Evolutionary conservation across 2,888 invertebrate species (phyloP).

Genomic region (Tolmerus cingulatus): DNA sequence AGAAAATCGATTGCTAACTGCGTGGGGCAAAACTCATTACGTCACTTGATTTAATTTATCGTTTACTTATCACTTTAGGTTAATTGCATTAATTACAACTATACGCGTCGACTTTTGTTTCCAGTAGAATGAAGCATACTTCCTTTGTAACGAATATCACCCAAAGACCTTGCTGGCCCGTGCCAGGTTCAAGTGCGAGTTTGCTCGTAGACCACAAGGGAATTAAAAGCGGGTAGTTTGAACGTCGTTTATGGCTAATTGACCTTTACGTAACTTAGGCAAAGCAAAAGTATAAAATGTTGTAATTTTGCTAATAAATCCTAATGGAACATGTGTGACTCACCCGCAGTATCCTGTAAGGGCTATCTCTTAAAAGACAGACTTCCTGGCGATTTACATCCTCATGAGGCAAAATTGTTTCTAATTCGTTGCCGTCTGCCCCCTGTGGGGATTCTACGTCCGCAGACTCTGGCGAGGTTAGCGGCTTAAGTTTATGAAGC

Average conservation of each 20-base stretch:
- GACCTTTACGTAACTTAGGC: constrained; percentile 3
- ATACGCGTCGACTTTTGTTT: neutral
- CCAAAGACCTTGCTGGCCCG: neutral
- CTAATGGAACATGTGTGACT: constrained; percentile 50
- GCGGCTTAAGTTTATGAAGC: constrained; percentile 30
- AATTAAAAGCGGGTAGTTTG: neutral
- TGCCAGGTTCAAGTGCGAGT: neutral
- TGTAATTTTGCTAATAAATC: neutral
- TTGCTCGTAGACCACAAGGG: neutral
- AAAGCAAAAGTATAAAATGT: neutral
- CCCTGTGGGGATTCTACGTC: constrained; percentile 9
- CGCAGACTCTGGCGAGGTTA: constrained; percentile 2
- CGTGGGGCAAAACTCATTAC: neutral
- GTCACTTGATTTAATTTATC: neutral
- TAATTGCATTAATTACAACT: neutral
- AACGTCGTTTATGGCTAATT: neutral
- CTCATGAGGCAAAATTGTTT: constrained; percentile 66
- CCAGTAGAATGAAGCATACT: neutral
- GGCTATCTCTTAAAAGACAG: constrained; percentile 76
- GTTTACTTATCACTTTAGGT: neutral
- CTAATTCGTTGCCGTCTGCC: constrained; percentile 62
- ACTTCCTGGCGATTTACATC: constrained; percentile 64
- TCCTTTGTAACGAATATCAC: neutral
- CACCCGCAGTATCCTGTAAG: constrained; percentile 61
- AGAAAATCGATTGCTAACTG: neutral